phyloP scores from a whole-genome alignment of 92 coral and sea anemone genomes.

The Porites lobata region DNA sequence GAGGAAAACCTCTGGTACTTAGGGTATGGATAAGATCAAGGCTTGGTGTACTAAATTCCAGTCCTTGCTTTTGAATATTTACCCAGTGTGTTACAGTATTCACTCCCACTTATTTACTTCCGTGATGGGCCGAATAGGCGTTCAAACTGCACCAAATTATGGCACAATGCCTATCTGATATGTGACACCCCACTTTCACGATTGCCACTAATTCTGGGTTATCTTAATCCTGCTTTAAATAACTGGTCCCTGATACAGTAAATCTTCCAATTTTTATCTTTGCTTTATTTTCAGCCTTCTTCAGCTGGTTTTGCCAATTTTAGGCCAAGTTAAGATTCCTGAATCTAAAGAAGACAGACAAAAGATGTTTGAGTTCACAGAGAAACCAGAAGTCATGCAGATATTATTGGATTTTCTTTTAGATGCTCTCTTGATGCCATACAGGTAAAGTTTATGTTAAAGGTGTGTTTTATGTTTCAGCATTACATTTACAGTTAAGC shows the following conservation, averaged over 20 bases:
- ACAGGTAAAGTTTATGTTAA: constrained; percentile 61
- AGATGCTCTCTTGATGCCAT: constrained; percentile 92
- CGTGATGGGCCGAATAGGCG: too few relatives aligned
- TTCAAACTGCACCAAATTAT: too few relatives aligned
- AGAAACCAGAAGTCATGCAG: constrained; percentile 65
- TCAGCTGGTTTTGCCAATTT: constrained; percentile 87
- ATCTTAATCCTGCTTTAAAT: background rate
- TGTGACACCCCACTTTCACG: too few relatives aligned
- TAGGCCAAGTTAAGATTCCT: constrained; percentile 80
- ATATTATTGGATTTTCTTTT: constrained; percentile 77
- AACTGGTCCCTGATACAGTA: too few relatives aligned
- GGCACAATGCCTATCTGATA: too few relatives aligned
- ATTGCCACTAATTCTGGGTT: too few relatives aligned
- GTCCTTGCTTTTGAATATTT: too few relatives aligned
- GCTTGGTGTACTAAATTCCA: too few relatives aligned
- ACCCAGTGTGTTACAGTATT: too few relatives aligned
- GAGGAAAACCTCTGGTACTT: too few relatives aligned
- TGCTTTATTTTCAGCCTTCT: constrained; percentile 63
- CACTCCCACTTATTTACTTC: too few relatives aligned
- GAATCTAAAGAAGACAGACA: constrained; percentile 68
- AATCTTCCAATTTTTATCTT: background rate
- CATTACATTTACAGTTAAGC: background rate
- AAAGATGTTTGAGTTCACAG: constrained; percentile 71
- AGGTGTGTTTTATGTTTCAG: background rate
- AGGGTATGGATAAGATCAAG: too few relatives aligned